Evolutionary conservation across 1,140 invertebrate genomes (phyloP).

Genomic region (Drosophila oshimai): DNA sequence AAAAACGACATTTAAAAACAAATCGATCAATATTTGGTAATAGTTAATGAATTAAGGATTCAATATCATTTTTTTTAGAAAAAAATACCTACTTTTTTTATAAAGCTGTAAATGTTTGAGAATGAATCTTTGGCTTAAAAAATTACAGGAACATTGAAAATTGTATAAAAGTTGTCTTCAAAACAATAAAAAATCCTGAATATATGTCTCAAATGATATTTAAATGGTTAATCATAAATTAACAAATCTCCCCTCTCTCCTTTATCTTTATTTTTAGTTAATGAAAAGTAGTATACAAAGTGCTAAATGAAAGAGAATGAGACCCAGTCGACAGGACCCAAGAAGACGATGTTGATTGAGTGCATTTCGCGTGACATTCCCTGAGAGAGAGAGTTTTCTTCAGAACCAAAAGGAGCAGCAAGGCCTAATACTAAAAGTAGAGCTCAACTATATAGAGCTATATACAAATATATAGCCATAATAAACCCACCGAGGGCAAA

Average conservation of each 20-base stretch:
- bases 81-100: too few species aligned
- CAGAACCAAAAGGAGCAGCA: constrained; percentile 1
- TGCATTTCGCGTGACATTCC: constrained; percentile 76
- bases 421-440: constrained; percentile 23
- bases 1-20: too few species aligned
- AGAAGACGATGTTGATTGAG: constrained; percentile 65
- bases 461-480: background rate
- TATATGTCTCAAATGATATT: background rate
- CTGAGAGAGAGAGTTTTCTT: constrained; percentile 27
- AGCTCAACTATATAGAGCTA: constrained; percentile 3
- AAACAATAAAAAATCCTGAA: background rate
- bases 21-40: too few species aligned
- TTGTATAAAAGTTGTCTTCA: too few species aligned
- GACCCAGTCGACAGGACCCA: constrained; percentile 40
- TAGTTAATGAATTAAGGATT: too few species aligned
- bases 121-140: too few species aligned
- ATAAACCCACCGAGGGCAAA: constrained; percentile 53
- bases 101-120: too few species aligned
- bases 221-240: background rate
- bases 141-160: too few species aligned
- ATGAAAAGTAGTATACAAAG: constrained; percentile 22
- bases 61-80: too few species aligned
- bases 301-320: constrained; percentile 53
- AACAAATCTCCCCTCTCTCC: background rate
- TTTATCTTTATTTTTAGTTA: constrained; percentile 28